phyloP scores from a whole-genome alignment of 2,888 invertebrate species.

The Leptopilina syphax region DNA sequence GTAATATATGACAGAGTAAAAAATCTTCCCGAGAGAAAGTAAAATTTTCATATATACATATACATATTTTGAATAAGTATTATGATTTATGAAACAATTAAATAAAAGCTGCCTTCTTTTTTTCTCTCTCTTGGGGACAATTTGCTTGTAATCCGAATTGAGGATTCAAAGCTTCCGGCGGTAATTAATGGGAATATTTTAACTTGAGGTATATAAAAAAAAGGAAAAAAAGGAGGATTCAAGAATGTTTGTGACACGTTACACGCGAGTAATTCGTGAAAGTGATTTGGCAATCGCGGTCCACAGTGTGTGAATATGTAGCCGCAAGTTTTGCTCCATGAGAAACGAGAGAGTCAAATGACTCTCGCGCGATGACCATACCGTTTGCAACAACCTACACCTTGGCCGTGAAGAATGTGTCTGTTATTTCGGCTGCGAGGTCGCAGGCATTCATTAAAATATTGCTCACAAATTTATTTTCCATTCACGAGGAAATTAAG shows the following conservation, averaged over 20 bases:
- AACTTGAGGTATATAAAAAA: neutral
- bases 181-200: slow-evolving; percentile 24
- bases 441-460: slow-evolving; percentile 45
- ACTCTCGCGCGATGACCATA: slow-evolving; percentile 45
- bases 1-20: neutral
- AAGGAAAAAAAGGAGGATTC: slow-evolving; percentile 5
- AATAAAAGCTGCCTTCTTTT: slow-evolving; percentile 2
- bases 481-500: neutral
- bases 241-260: slow-evolving; percentile 9
- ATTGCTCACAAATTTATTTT: neutral
- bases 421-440: slow-evolving; percentile 46
- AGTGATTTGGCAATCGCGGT: slow-evolving; percentile 56
- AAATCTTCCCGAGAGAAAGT: slow-evolving; percentile 22
- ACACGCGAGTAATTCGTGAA: slow-evolving; percentile 52
- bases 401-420: slow-evolving; percentile 59
- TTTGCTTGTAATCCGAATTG: neutral
- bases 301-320: neutral
- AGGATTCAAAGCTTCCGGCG: slow-evolving; percentile 22
- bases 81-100: slow-evolving; percentile 31
- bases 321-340: neutral
- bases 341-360: slow-evolving; percentile 44
- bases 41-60: neutral
- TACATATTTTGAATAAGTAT: neutral
- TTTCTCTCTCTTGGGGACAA: neutral
- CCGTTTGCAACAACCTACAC: slow-evolving; percentile 50